phyloP scores from a whole-genome alignment of 2,888 invertebrate genomes.

The Arge pagana region DNA sequence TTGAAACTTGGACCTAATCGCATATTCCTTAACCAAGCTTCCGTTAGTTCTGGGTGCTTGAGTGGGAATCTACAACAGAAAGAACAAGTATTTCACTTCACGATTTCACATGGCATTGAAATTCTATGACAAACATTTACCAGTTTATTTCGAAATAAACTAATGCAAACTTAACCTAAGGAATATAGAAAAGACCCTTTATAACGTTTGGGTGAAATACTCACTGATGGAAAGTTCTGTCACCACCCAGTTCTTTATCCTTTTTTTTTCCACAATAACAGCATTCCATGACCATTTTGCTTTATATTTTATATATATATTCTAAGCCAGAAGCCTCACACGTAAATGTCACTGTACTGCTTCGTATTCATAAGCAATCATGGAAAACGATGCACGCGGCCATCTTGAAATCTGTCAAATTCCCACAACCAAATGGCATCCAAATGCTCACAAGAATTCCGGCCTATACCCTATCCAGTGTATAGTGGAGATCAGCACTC shows the following conservation, averaged over 20 bases:
- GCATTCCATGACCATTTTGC: slow-evolving; percentile 3
- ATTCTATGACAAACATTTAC: neutral
- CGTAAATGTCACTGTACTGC: too few relatives aligned
- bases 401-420: slow-evolving; percentile 1
- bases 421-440: neutral
- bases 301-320: too few relatives aligned
- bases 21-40: slow-evolving; percentile 3
- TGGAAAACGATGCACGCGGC: too few relatives aligned
- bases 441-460: slow-evolving; percentile 1
- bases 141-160: neutral
- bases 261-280: slow-evolving; percentile 12
- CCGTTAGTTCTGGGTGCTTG: neutral
- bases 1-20: neutral
- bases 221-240: slow-evolving; percentile 10
- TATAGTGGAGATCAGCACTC: slow-evolving; percentile 7
- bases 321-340: too few relatives aligned
- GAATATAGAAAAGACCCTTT: slow-evolving; percentile 3
- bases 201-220: slow-evolving; percentile 8
- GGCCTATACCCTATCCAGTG: slow-evolving; percentile 8
- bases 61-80: neutral
- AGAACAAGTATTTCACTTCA: neutral
- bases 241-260: neutral
- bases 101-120: neutral
- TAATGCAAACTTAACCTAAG: neutral
- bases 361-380: too few relatives aligned